Conservation (phyloP, 2,113 vertebrate genomes). For the Muntiacus muntjak region DNA sequence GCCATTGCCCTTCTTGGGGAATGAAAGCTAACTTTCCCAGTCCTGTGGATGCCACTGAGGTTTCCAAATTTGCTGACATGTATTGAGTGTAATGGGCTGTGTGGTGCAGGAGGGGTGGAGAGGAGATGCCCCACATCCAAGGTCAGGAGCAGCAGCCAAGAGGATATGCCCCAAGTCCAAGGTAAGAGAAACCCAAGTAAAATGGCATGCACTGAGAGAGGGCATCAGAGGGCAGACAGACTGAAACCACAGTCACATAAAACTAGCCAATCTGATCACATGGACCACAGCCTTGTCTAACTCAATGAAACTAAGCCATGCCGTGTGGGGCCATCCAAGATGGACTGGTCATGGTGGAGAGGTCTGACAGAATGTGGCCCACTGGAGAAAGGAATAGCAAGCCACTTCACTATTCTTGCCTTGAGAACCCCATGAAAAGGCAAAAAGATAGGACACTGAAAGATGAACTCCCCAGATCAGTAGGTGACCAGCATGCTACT, state of each 20-base stretch:
- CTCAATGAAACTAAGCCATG: background rate
- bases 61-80: background rate
- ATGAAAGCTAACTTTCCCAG: background rate
- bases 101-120: fast-evolving
- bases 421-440: background rate
- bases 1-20: background rate
- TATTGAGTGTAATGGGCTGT: background rate
- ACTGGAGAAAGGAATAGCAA: background rate
- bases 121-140: fast-evolving
- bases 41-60: background rate
- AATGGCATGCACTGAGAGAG: background rate
- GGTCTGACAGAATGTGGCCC: background rate
- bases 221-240: background rate
- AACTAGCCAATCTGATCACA: background rate
- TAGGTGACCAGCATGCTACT: background rate
- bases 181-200: background rate
- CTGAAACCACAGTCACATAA: background rate
- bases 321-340: background rate
- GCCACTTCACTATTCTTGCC: background rate
- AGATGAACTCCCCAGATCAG: fast-evolving
- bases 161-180: background rate
- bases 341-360: background rate
- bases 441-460: background rate
- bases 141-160: background rate
- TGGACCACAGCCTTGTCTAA: background rate